These are phyloP conservation scores for Caenorhabditis sp. DNA, from an alignment of 2,888 invertebrate genomes.

Conservation along the genomic window DNA sequence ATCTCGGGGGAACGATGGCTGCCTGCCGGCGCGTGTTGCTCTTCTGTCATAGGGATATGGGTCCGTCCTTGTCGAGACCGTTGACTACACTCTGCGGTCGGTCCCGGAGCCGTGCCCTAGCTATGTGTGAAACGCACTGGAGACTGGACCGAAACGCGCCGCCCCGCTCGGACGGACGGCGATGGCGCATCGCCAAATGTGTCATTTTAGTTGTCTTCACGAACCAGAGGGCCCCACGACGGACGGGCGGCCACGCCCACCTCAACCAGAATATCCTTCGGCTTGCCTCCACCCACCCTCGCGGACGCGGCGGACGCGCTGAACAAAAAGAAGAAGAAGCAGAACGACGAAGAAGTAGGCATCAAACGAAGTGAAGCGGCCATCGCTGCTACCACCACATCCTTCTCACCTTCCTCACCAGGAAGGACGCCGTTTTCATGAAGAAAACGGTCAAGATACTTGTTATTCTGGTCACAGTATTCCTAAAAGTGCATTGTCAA, in stretches of 20 bases:
- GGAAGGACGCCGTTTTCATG: conserved; percentile 54
- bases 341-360: conserved; percentile 43
- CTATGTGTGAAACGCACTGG: conserved; percentile 49
- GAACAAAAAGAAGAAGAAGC: conserved; percentile 59
- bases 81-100: conserved; percentile 51
- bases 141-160: conserved; percentile 28
- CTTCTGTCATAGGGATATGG: conserved; percentile 56
- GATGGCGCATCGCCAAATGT: conserved; percentile 64
- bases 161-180: conserved; percentile 58
- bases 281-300: conserved; percentile 58
- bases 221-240: conserved; percentile 60
- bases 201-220: conserved; percentile 68
- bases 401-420: conserved; percentile 46
- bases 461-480: conserved; percentile 56
- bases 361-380: conserved; percentile 55
- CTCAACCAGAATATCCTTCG: conserved; percentile 64
- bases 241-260: conserved; percentile 66
- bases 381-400: conserved; percentile 31
- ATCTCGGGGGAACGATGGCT: conserved; percentile 63
- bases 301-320: conserved; percentile 60
- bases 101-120: conserved; percentile 19
- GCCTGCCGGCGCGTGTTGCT: conserved; percentile 52
- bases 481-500: conserved; percentile 52
- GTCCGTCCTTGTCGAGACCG: conserved; percentile 51
- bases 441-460: conserved; percentile 41